Percentiles rank a stretch among this genome's conserved stretches.
phyloP scores from a whole-genome alignment of 2,797 vertebrate genomes.

The Buphagus erythrorhynchus region DNA sequence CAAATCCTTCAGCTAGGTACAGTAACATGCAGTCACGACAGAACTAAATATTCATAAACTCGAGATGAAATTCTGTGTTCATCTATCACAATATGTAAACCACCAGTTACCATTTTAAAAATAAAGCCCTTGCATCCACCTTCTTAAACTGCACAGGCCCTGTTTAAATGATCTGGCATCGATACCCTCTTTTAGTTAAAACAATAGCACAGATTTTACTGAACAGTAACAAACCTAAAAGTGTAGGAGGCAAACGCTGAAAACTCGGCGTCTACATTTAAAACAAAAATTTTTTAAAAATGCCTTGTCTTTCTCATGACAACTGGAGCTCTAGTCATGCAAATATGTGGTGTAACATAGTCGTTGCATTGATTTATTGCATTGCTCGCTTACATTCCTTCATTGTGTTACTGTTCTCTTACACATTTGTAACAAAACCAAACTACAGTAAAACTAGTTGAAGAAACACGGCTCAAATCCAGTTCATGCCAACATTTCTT shows the following conservation, averaged over 20 bases:
- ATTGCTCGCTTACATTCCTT: not conserved
- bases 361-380: conserved; percentile 14
- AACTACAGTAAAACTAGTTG: conserved; percentile 32
- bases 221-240: not conserved
- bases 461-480: not conserved
- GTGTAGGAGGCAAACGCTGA: not conserved
- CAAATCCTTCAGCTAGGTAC: not conserved
- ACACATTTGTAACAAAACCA: not conserved
- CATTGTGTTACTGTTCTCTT: not conserved
- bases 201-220: conserved; percentile 49
- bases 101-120: conserved; percentile 1
- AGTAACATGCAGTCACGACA: conserved; percentile 56
- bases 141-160: not conserved
- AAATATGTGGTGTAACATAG: not conserved
- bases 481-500: not conserved
- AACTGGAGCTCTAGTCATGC: not conserved
- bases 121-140: not conserved
- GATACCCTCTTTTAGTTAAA: conserved; percentile 27
- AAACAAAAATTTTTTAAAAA: not conserved
- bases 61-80: conserved; percentile 35
- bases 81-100: conserved; percentile 34
- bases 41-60: conserved; percentile 71
- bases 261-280: not conserved
- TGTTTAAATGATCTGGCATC: not conserved
- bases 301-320: not conserved